Percentiles rank a stretch among this genome's conserved stretches.
Evolutionary conservation across 2,113 vertebrate species (phyloP).

Genomic region (Alectura lathami): DNA sequence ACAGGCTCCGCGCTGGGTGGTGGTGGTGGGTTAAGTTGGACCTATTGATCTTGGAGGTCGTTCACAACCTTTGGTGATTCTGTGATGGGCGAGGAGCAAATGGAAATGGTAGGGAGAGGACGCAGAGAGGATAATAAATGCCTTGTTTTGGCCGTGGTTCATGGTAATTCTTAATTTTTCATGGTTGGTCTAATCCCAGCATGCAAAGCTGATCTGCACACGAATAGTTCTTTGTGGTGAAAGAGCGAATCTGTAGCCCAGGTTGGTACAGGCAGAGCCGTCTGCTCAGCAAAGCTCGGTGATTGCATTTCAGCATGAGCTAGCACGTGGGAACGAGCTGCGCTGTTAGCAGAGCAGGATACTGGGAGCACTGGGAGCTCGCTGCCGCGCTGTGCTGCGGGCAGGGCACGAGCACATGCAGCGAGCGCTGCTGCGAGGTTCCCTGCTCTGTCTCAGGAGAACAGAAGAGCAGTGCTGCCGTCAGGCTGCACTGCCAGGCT

Average conservation of each 20-base stretch:
- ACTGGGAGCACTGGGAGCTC: not conserved
- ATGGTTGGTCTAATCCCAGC: not conserved
- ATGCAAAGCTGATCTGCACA: not conserved
- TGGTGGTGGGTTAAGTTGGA: too few species aligned
- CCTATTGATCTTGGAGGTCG: too few species aligned
- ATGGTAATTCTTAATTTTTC: not conserved
- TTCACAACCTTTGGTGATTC: too few species aligned
- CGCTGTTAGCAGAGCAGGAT: fast-evolving
- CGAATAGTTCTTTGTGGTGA: not conserved
- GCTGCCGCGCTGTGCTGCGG: not conserved
- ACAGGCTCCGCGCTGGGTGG: too few species aligned
- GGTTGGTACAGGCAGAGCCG: not conserved
- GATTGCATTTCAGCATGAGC: fast-evolving
- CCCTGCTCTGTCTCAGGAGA: not conserved
- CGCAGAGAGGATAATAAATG: not conserved
- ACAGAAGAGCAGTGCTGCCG: not conserved
- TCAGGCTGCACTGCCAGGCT: not conserved
- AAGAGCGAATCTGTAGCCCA: not conserved
- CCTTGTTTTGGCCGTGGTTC: not conserved
- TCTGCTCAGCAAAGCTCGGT: not conserved
- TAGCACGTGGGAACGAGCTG: not conserved
- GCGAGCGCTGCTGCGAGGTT: not conserved
- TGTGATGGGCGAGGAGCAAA: not conserved
- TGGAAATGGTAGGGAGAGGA: not conserved
- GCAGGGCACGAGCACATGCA: not conserved